Evolutionary conservation across 2,113 vertebrate genomes (phyloP).

Genomic region (Hypomesus transpacificus): DNA sequence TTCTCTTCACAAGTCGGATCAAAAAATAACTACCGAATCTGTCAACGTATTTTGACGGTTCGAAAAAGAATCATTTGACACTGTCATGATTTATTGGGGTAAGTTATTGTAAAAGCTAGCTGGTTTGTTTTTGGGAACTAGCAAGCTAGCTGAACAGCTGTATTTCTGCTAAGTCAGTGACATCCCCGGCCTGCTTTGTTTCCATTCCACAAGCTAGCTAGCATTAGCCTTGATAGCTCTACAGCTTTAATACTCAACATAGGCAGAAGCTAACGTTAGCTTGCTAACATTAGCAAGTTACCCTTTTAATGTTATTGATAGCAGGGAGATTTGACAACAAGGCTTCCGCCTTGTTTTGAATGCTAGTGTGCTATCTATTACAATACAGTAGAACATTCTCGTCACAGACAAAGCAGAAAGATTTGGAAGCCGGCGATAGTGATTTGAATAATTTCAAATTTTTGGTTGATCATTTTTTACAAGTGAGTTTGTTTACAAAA

Average conservation of each 20-base stretch:
- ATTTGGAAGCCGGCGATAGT: too few relatives aligned
- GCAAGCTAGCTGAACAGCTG: background rate
- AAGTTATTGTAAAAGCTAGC: slow-evolving; percentile 21
- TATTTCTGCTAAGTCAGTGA: slow-evolving; percentile 66
- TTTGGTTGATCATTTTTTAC: too few relatives aligned
- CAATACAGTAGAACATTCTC: too few relatives aligned
- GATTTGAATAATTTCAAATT: too few relatives aligned
- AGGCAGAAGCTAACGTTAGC: background rate
- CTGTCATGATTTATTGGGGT: slow-evolving; percentile 65
- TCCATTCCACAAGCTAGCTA: slow-evolving; percentile 13
- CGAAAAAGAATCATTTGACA: slow-evolving; percentile 16
- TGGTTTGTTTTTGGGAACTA: background rate
- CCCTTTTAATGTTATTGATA: too few relatives aligned
- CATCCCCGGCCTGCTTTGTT: slow-evolving; percentile 51
- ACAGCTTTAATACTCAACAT: too few relatives aligned
- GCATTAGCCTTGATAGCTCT: too few relatives aligned
- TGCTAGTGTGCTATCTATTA: too few relatives aligned
- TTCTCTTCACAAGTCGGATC: slow-evolving; percentile 36
- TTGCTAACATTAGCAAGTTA: background rate
- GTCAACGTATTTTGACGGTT: slow-evolving; percentile 1
- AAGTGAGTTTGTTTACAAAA: too few relatives aligned
- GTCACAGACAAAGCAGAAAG: too few relatives aligned
- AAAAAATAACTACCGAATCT: slow-evolving; percentile 30
- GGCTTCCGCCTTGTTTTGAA: too few relatives aligned
- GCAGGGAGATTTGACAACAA: too few relatives aligned